Base-by-base conservation (phyloP, 2,888 invertebrate genomes). In the Aethes cnicana region DNA sequence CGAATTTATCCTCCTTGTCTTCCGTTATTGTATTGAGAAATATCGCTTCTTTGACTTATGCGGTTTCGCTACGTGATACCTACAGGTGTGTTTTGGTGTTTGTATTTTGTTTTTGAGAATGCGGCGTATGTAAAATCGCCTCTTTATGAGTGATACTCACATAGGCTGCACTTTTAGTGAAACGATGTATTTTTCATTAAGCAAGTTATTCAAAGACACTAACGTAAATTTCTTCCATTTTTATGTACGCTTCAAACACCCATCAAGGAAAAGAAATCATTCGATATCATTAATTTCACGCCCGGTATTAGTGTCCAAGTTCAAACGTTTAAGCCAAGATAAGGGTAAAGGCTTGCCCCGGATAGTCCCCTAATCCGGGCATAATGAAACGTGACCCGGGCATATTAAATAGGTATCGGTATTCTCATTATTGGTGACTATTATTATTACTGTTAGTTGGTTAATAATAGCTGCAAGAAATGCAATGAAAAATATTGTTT, bases 1-100 rank as follows among this genome's bases (percentile, higher is more conserved):
- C 79, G 84, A 84, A 86, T 88, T 85, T 86, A 85, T 88, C 87
- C 83, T 76, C 64, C 78, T 71, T 79, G 84, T 83, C 84, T 82
- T 66, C 64, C 70, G 73, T 69, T 74, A 66, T 67, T 72, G 75
- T 81, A 84, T 84, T 84, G 83, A 84, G 84, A 87, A 84, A 83
- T 88, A 86, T 86, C 80, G 81, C 82, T 43, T 69, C 58, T 71
- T 68, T 63, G 68, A 67, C 61, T 67, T 68, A 57, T 56, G 59
- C 62, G 61, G 56, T 66, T 63, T 54, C 54, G 46, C 60, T 56
- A 68, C 11, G 36, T 20, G 28, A 35, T 11, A 30, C 21, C 28
- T 11, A 37, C 37, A 47, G 47, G 47, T 37, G 30, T 33, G 14
- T 20, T 37, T 30, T n/a, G n/a, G n/a, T n/a, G n/a, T n/a, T n/a